Evolutionary conservation across 2,797 vertebrate genomes (phyloP).

Genomic region (Lacerta agilis): DNA sequence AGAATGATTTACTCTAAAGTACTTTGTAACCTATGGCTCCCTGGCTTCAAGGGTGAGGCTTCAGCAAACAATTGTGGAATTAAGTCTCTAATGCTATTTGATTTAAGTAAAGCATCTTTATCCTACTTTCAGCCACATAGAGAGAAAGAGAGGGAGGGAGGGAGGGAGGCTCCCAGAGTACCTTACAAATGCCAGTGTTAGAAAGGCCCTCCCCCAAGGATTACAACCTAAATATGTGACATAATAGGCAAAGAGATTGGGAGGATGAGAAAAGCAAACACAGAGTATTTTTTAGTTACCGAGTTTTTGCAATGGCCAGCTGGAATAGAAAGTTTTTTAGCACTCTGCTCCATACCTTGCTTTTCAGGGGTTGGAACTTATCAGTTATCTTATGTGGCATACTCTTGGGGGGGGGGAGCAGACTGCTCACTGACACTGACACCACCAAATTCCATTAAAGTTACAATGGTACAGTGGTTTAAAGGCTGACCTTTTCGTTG

Average conservation of each 20-base stretch:
- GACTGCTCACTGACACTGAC: background rate
- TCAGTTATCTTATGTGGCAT: background rate
- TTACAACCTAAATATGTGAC: no score
- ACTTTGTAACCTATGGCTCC: background rate
- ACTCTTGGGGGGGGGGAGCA: background rate
- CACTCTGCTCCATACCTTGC: conserved; percentile 1
- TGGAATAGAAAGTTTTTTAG: no score
- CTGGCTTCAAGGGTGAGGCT: background rate
- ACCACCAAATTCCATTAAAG: background rate
- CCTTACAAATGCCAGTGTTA: no score
- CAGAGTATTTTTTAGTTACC: no score
- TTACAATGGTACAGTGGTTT: background rate
- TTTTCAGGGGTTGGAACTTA: background rate
- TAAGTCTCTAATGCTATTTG: conserved; percentile 3
- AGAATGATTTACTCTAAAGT: background rate
- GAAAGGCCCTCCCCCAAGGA: no score
- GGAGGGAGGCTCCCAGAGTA: no score
- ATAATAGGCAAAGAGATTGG: no score
- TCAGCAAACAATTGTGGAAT: background rate
- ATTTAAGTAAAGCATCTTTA: background rate
- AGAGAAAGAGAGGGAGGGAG: no score
- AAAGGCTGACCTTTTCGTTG: background rate
- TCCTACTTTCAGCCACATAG: no score
- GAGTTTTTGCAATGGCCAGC: no score
- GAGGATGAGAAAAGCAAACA: no score